These are phyloP conservation scores for Chymomyza caudatula DNA, from an alignment of 2,888 invertebrate species.

Conservation along the genomic window DNA sequence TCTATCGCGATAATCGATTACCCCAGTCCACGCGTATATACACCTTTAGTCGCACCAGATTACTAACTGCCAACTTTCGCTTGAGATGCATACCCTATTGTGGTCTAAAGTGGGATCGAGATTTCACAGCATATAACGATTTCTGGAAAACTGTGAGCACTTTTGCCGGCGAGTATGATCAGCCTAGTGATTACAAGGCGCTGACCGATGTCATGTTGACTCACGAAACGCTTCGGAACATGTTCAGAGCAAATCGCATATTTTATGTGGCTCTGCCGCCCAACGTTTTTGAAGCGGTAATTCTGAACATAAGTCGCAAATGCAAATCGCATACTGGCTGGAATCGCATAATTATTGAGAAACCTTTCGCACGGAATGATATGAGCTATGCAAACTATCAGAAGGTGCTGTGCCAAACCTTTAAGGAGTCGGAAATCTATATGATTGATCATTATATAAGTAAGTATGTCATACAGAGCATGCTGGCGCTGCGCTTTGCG, in stretches of 20 bases:
- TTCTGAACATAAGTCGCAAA: constrained; percentile 43
- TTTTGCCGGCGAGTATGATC: constrained; percentile 38
- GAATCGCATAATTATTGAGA: constrained; percentile 52
- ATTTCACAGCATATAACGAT: constrained; percentile 43
- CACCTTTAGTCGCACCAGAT: constrained; percentile 39
- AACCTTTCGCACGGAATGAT: constrained; percentile 53
- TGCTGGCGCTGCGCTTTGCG: constrained; percentile 49
- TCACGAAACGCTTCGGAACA: constrained; percentile 43
- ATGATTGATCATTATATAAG: constrained; percentile 57
- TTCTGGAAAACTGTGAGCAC: constrained; percentile 53
- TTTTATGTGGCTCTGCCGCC: constrained; percentile 56
- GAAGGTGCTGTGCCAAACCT: constrained; percentile 45
- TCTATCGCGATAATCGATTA: constrained; percentile 51
- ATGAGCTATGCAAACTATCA: constrained; percentile 39
- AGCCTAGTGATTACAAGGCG: constrained; percentile 26
- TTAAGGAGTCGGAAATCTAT: constrained; percentile 55
- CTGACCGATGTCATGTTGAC: constrained; percentile 31
- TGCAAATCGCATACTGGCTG: constrained; percentile 42
- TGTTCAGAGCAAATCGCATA: constrained; percentile 46
- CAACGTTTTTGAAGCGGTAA: constrained; percentile 40
- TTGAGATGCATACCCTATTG: constrained; percentile 49
- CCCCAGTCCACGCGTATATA: constrained; percentile 49
- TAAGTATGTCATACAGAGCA: constrained; percentile 44
- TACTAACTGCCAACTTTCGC: constrained; percentile 33
- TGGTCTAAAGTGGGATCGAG: constrained; percentile 38